A percentile compares a stretch with the other conserved stretches of the same genome.
Conservation (phyloP, 2,888 invertebrate species). For the Plusia festucae region DNA sequence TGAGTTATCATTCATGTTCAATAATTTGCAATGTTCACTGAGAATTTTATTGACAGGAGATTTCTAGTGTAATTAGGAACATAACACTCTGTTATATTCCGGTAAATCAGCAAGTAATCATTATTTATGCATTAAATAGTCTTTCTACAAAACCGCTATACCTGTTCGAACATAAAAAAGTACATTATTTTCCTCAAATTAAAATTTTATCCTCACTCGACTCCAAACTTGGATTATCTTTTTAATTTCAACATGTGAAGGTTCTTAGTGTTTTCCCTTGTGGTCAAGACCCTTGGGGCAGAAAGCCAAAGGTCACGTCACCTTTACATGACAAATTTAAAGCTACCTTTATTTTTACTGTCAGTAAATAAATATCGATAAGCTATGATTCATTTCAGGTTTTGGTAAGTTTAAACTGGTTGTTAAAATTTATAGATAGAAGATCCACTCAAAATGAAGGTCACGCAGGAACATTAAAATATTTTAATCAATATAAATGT, state of each 20-base stretch:
- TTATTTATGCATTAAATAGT: not conserved
- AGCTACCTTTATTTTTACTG: not conserved
- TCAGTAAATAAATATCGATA: not conserved
- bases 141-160: not conserved
- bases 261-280: constrained; percentile 3
- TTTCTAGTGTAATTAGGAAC: not conserved
- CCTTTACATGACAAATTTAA: not conserved
- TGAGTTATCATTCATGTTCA: no score
- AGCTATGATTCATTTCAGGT: not conserved
- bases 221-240: not conserved
- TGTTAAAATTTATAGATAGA: no score
- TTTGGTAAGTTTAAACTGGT: not conserved
- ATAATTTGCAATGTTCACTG: no score
- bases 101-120: not conserved
- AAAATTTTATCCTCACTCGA: not conserved
- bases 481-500: not conserved
- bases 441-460: not conserved
- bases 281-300: not conserved
- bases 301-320: constrained; percentile 4
- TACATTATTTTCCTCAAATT: not conserved
- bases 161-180: not conserved
- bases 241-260: not conserved
- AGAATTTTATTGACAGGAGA: not conserved
- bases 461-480: no score
- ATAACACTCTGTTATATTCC: not conserved